Evolutionary conservation across 2,888 invertebrate species (phyloP).

Genomic region (Zhengitettix transpicula): DNA sequence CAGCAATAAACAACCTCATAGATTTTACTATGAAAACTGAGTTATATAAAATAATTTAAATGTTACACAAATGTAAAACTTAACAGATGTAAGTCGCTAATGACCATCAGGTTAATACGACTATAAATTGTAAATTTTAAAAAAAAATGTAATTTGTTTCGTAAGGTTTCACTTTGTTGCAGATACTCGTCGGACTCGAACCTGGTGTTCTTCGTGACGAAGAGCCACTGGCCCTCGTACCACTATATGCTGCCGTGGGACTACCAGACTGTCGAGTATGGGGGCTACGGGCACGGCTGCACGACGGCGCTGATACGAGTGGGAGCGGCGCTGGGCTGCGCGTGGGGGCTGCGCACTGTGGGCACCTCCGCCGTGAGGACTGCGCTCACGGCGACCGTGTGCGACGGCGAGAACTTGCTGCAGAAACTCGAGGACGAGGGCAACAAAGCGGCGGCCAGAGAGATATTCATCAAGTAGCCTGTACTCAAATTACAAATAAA

Average conservation of each 20-base stretch:
- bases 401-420: not conserved
- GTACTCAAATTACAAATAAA: too few relatives aligned
- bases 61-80: too few relatives aligned
- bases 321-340: constrained; percentile 49
- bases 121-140: too few relatives aligned
- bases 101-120: too few relatives aligned
- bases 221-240: constrained; percentile 65
- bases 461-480: not conserved
- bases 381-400: constrained; percentile 40
- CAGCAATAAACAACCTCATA: too few relatives aligned
- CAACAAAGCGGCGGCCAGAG: not conserved
- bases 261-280: constrained; percentile 68
- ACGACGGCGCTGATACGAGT: constrained; percentile 50
- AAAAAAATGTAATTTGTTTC: too few relatives aligned
- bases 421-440: not conserved
- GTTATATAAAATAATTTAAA: too few relatives aligned
- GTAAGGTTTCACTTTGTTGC: constrained; percentile 11
- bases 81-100: too few relatives aligned
- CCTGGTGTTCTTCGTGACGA: constrained; percentile 53
- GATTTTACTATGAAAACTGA: too few relatives aligned
- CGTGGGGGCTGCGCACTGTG: constrained; percentile 44
- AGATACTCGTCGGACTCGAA: constrained; percentile 56
- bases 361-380: constrained; percentile 42
- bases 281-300: constrained; percentile 41
- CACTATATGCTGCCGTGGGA: constrained; percentile 66